These are phyloP conservation scores for Ormyrus nitidulus DNA, from an alignment of 2,888 invertebrate genomes.

Conservation along the genomic window DNA sequence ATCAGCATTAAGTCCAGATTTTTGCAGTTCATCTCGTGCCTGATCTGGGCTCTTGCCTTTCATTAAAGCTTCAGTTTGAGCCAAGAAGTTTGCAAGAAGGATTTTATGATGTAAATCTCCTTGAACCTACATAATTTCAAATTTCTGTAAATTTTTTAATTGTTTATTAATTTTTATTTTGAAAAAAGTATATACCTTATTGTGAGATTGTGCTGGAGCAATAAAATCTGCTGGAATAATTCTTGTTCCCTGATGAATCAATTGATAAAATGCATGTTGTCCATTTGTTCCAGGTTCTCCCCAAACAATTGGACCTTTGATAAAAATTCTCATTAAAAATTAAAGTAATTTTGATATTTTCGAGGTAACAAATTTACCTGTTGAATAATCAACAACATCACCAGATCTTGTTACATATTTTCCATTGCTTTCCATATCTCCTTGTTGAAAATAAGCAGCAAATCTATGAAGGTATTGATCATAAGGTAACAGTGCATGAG, in stretches of 20 bases:
- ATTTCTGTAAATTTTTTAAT: background rate
- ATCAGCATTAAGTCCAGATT: slow-evolving; percentile 85
- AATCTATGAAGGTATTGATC: slow-evolving; percentile 99
- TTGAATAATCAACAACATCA: slow-evolving; percentile 77
- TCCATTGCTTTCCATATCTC: slow-evolving; percentile 99
- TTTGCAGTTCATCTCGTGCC: slow-evolving; percentile 88
- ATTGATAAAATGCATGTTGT: slow-evolving; percentile 99
- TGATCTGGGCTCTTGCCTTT: slow-evolving; percentile 82
- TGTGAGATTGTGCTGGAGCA: slow-evolving; percentile 93
- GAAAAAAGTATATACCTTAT: slow-evolving; percentile 74
- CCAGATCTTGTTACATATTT: slow-evolving; percentile 91
- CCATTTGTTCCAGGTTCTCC: slow-evolving; percentile 99
- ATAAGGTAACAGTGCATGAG: slow-evolving; percentile 96
- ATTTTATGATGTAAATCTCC: slow-evolving; percentile 94
- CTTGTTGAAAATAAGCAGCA: slow-evolving; percentile 99
- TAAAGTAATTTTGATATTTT: too few relatives aligned
- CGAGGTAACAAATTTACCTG: slow-evolving; percentile 71
- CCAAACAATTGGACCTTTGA: slow-evolving; percentile 79
- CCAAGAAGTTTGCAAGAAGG: slow-evolving; percentile 96
- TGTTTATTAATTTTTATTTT: slow-evolving; percentile 16
- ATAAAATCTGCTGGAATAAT: slow-evolving; percentile 98
- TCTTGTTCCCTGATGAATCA: slow-evolving; percentile 95
- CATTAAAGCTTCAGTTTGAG: slow-evolving; percentile 99
- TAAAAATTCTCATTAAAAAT: background rate
- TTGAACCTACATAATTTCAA: slow-evolving; percentile 72